Base-by-base conservation (phyloP, 53 echinoderm and acorn worm genomes). In the Glandiceps talaboti region DNA sequence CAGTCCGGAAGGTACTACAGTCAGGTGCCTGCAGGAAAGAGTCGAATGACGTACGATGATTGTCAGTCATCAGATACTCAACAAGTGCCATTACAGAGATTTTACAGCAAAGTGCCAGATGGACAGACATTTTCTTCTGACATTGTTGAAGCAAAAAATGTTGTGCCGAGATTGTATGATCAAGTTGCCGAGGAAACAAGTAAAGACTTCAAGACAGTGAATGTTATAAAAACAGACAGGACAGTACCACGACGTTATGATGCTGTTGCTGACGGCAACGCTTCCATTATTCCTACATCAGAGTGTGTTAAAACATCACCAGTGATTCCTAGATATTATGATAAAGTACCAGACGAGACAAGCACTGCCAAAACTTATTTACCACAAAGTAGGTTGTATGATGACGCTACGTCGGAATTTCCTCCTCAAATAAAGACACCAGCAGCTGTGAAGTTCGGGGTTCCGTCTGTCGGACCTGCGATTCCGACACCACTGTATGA, bases 401-500 rank as follows among this genome's bases (percentile, higher is more conserved):
- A 6, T 45, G 64, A 45, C 20, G 64, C 64, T 12, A 45, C 64
- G 6, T 12, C 6, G 6, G n/a, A n/a, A n/a, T n/a, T n/a, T n/a
- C n/a, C n/a, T n/a, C n/a, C n/a, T n/a, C n/a, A n/a, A n/a, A n/a
- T n/a, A n/a, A n/a, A n/a, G n/a, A 20, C 20, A 6, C 6, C 20
- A 12, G 64, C 64, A 45, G 20, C 6, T 45, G 64, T 12, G 64
- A 45, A 45, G 64, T 45, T 45, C 20, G 6, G 64, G 6, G 64
- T 45, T 6, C 64, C 64, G 6, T 45, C 79, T 30, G 72, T 78
- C 31, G 30, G 26, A 0, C 78, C 31, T 73, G 30, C 84, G n/a
- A 29, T 84, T 73, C 85, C 85, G 28, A 74, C 31, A 26, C 31
- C 79, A 33, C 75, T 79, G 1, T 85, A 85, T 30, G 85, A 85